Conservation (phyloP, 2,797 vertebrate genomes). For the Poecilia velifera region DNA sequence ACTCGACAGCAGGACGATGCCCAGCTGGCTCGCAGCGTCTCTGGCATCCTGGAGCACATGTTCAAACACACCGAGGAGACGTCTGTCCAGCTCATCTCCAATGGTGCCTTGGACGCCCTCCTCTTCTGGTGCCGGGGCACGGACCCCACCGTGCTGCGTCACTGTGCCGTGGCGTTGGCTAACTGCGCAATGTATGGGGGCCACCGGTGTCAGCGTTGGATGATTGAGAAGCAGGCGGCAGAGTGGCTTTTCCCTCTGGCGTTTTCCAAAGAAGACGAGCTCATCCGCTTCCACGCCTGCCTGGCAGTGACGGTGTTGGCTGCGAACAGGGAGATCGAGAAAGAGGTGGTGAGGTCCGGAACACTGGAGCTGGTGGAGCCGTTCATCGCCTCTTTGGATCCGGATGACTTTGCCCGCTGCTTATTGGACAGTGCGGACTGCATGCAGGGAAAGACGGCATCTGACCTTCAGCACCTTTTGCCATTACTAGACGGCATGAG, state of each 20-base stretch:
- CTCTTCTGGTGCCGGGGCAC: constrained; percentile 96
- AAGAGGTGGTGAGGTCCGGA: constrained; percentile 94
- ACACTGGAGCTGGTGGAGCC: constrained; percentile 97
- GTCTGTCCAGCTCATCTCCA: constrained; percentile 87
- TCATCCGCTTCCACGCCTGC: constrained; percentile 93
- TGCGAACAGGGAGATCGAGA: constrained; percentile 94
- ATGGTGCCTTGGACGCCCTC: constrained; percentile 91
- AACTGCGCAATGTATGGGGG: constrained; percentile 98
- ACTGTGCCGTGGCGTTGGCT: constrained; percentile 92
- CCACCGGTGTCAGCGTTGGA: constrained; percentile 90
- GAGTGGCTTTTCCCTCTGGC: constrained; percentile 98
- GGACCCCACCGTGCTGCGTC: constrained; percentile 88
- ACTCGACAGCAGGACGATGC: constrained; percentile 88
- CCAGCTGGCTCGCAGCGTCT: constrained; percentile 87
- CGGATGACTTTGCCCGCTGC: constrained; percentile 87
- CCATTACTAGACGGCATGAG: constrained; percentile 91
- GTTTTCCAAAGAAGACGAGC: constrained; percentile 93
- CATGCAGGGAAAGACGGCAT: constrained; percentile 89
- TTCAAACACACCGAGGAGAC: constrained; percentile 99
- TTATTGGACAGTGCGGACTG: constrained; percentile 89
- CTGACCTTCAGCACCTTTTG: constrained; percentile 92
- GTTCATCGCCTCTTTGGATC: constrained; percentile 92
- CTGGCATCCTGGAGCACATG: constrained; percentile 98
- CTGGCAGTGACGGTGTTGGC: constrained; percentile 92
- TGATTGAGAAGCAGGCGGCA: constrained; percentile 93